Base-by-base conservation (phyloP, 2,113 vertebrate genomes). In the Zeus faber region DNA sequence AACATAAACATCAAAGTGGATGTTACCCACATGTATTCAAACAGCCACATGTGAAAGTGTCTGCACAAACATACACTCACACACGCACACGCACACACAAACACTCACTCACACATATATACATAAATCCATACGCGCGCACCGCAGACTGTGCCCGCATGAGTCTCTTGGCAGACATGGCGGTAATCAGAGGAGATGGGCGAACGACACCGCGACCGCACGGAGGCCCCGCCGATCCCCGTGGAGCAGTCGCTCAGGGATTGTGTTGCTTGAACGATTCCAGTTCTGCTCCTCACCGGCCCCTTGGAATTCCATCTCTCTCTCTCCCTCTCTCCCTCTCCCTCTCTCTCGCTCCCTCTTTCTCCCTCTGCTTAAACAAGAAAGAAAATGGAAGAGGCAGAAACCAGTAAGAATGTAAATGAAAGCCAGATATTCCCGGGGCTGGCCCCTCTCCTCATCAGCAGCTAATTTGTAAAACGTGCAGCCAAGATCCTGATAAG, bases 331-430 rank as follows among this genome's bases (percentile, higher is more conserved):
- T 33, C 31, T 33, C 3, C 7, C 31, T 33, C 8, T 33, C 33
- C 5, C 33, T 14, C 33, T 14, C 33, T 14, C 33, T 35, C 10
- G 11, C 33, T 14, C 11, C 1, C 33, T 14, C 67, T 58, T 22
- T n/a, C 44, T 49, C 52, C 70, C 56, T 64, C 21, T 67, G 65
- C 37, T 60, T 47, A 24, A 58, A 43, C 41, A 43, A 58, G 54
- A 49, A 13, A 50, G 43, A 14, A 58, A 49, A 26, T 45, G 21
- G 40, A 25, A 60, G 46, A 62, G 26, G 58, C 62, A 39, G n/a
- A 67, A 72, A 81, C 51, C 61, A 75, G 61, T 59, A 76, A 85
- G 73, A 83, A 82, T 82, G 80, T 79, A 81, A 83, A 81, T 82
- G 48, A 79, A 78, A 74, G 47, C 80, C 80, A 83, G 85, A 76